Base-by-base conservation (phyloP, 1,140 invertebrate genomes). In the Drusus annulatus region DNA sequence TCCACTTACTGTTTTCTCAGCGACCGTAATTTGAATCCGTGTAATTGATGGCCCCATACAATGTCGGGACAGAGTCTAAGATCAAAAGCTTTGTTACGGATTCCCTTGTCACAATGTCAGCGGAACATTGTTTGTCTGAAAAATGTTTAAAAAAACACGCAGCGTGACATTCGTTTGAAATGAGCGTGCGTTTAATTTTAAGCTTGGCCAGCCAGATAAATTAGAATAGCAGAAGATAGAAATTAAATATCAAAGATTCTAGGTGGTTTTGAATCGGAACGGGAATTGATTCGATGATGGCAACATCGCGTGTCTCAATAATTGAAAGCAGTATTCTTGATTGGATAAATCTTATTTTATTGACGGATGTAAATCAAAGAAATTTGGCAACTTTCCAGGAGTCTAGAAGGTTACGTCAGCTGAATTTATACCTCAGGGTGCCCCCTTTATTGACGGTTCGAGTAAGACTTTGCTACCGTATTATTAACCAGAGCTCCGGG, bases 71-170 rank as follows among this genome's bases (percentile, higher is more conserved):
- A 17, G 62, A 8, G 31, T 17, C 13, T 0, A 51, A 51, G 68
- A 71, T 71, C 68, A 71, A 71, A 71, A 71, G 68, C 68, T 71
- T 71, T 19, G 36, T 51, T 45, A 71, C 31, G 19, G n/a, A 52
- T 23, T 50, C 31, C n/a, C 25, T 16, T 51, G 68, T 71, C 68
- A 71, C 15, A 45, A 16, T 71, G 45, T 71, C 68, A 71, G 51
- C 68, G 25, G 62, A 50, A 16, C 68, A 51, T 71, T 25, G 45
- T 51, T 36, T 21, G 31, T 51, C 36, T 51, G 31, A 71, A 71
- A 71, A 71, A 71, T 15, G 68, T 5, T 16, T 45, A 65, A 56
- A 17, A 10, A 17, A 17, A 17, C 19, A 56, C 17, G 19, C 5
- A 21, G 19, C 19, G 54, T 21, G 54, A n/a, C 54, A 17, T 45